A percentile compares a stretch with the other conserved stretches of the same genome.
phyloP scores from a whole-genome alignment of 2,888 invertebrate genomes.

The Plutella xylostella region DNA sequence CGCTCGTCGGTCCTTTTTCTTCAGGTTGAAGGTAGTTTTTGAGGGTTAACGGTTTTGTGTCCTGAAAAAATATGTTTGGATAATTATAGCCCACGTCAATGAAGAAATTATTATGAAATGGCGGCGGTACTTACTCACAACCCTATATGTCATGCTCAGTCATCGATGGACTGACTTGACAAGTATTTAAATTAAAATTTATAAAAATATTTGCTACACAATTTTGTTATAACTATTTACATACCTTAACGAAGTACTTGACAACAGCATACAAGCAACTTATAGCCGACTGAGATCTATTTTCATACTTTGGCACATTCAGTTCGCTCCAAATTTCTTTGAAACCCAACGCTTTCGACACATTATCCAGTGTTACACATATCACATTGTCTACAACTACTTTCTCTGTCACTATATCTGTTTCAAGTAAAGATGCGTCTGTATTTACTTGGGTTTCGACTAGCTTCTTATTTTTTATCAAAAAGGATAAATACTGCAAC shows the following conservation, averaged over 20 bases:
- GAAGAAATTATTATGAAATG: no score
- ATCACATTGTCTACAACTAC: constrained; percentile 52
- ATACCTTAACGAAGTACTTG: constrained; percentile 59
- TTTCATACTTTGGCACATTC: constrained; percentile 48
- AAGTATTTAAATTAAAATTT: no score
- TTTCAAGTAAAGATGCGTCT: constrained; percentile 50
- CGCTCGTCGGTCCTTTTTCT: constrained; percentile 41
- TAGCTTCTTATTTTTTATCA: constrained; percentile 60
- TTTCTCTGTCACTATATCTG: constrained; percentile 36
- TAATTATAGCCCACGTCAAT: background rate
- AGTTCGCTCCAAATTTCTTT: constrained; percentile 54
- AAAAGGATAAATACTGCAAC: constrained; percentile 56
- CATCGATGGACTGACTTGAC: no score
- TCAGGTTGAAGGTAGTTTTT: constrained; percentile 39
- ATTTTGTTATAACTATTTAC: no score
- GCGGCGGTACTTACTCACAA: no score
- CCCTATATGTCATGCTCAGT: no score
- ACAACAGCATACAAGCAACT: constrained; percentile 59
- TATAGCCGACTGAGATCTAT: constrained; percentile 56
- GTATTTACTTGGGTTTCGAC: constrained; percentile 53
- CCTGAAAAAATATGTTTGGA: constrained; percentile 30
- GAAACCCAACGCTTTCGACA: constrained; percentile 45
- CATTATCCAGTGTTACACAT: constrained; percentile 42
- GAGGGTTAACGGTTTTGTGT: constrained; percentile 47
- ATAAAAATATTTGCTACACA: no score